phyloP scores from a whole-genome alignment of 2,888 invertebrate genomes.

The Pimpla rufipes region DNA sequence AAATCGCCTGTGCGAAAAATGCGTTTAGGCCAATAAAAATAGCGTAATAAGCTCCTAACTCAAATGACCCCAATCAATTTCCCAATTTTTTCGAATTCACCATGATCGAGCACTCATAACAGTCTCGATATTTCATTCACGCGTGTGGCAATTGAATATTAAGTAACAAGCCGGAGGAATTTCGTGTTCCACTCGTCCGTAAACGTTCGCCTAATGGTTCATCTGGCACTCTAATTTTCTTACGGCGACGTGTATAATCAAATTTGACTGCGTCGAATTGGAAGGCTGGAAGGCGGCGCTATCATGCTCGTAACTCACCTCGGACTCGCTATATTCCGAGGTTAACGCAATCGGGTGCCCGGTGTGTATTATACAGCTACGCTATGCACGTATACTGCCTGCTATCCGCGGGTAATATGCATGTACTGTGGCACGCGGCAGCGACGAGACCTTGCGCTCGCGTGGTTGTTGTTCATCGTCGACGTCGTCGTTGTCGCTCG shows the following conservation, averaged over 20 bases:
- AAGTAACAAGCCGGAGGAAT: not conserved
- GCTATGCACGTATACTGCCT: slow-evolving; percentile 31
- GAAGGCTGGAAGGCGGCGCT: slow-evolving; percentile 12
- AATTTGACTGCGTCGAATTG: slow-evolving; percentile 29
- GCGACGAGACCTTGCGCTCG: slow-evolving; percentile 59
- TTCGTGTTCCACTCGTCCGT: not conserved
- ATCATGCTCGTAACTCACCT: slow-evolving; percentile 36
- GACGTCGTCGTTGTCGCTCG: slow-evolving; percentile 27
- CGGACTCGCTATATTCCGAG: slow-evolving; percentile 58
- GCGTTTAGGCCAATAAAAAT: too few relatives aligned
- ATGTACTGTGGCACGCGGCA: slow-evolving; percentile 39
- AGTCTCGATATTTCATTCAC: not conserved
- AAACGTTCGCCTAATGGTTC: slow-evolving; percentile 4
- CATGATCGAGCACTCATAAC: not conserved
- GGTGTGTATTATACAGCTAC: slow-evolving; percentile 26
- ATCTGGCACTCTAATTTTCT: slow-evolving; percentile 5
- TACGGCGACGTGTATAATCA: not conserved
- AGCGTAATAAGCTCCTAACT: not conserved
- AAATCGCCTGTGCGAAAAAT: not conserved
- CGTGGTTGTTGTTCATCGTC: slow-evolving; percentile 60
- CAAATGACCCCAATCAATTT: not conserved
- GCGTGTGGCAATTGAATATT: not conserved
- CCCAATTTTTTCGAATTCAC: not conserved
- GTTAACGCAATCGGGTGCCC: slow-evolving; percentile 69
- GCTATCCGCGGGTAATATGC: slow-evolving; percentile 53